Percentiles rank a stretch among this genome's conserved stretches.
These are phyloP conservation scores for Drosophila picticornis DNA, from an alignment of 2,888 invertebrate species.

Conservation along the genomic window DNA sequence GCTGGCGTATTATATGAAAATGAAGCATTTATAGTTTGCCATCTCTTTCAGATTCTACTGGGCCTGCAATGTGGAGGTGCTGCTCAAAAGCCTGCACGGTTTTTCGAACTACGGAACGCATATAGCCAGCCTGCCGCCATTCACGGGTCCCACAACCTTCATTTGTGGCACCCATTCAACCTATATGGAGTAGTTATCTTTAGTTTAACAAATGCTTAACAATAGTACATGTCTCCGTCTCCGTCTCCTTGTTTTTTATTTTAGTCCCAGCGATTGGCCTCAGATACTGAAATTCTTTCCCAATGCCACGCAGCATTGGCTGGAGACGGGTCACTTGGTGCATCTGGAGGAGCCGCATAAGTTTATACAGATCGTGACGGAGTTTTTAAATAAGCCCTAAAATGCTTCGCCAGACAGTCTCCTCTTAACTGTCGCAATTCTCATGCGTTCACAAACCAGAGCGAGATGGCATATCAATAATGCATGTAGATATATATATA, in stretches of 20 bases:
- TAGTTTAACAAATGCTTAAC: neutral
- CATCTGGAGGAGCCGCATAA: slow-evolving; percentile 94
- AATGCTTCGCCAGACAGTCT: neutral
- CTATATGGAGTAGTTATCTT: slow-evolving; percentile 89
- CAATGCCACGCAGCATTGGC: slow-evolving; percentile 85
- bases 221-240: neutral
- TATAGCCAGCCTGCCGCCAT: slow-evolving; percentile 59
- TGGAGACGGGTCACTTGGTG: slow-evolving; percentile 96
- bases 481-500: too few species aligned
- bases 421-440: neutral
- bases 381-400: slow-evolving; percentile 82
- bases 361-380: slow-evolving; percentile 84
- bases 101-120: slow-evolving; percentile 52
- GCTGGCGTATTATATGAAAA: neutral
- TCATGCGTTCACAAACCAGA: slow-evolving; percentile 24
- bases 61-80: slow-evolving; percentile 92
- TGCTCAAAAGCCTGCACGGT: slow-evolving; percentile 88
- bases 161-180: slow-evolving; percentile 93
- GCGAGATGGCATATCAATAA: slow-evolving; percentile 30
- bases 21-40: slow-evolving; percentile 2
- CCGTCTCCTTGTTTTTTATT: slow-evolving; percentile 36
- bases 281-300: slow-evolving; percentile 89
- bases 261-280: slow-evolving; percentile 86
- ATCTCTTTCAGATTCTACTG: slow-evolving; percentile 87
- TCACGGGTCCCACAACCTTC: slow-evolving; percentile 91